Evolutionary conservation across 2,888 invertebrate genomes (phyloP).

Genomic region (Agonopterix arenella): DNA sequence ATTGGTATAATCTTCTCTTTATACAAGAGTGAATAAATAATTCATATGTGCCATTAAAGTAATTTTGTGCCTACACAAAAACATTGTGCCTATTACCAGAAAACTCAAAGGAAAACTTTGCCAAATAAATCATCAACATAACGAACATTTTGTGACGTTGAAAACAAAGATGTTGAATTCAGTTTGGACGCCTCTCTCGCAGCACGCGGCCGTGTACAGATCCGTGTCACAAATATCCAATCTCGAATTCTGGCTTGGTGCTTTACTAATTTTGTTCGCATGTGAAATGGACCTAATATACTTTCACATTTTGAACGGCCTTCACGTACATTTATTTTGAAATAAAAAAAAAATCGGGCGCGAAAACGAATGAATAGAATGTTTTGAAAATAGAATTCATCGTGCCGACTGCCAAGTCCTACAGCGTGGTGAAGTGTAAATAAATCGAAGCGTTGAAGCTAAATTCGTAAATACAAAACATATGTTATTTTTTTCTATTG

Average conservation of each 20-base stretch:
- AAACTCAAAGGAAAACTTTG: too few species aligned
- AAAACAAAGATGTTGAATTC: constrained; percentile 34
- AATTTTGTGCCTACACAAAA: too few species aligned
- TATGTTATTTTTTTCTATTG: constrained; percentile 14
- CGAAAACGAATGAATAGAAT: constrained; percentile 14
- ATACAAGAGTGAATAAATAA: too few species aligned
- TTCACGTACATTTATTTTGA: constrained; percentile 19
- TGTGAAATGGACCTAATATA: constrained; percentile 71
- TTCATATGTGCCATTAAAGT: too few species aligned
- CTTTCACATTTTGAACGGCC: constrained; percentile 45
- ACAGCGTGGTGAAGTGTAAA: constrained; percentile 7
- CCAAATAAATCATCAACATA: background rate
- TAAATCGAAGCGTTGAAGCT: background rate
- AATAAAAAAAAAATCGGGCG: constrained; percentile 9
- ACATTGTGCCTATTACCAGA: too few species aligned
- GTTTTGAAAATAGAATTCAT: constrained; percentile 39
- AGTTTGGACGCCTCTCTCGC: constrained; percentile 55
- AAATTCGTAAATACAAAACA: constrained; percentile 36
- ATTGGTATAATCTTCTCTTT: too few species aligned
- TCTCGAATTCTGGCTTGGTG: constrained; percentile 66
- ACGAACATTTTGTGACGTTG: background rate
- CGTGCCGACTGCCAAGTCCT: constrained; percentile 7
- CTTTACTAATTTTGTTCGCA: constrained; percentile 54
- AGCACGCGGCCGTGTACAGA: constrained; percentile 39
- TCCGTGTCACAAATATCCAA: constrained; percentile 47